A percentile compares a stretch with the other conserved stretches of the same genome.
phyloP scores from a whole-genome alignment of 2,113 vertebrate species.

The Malaclemys terrapin region DNA sequence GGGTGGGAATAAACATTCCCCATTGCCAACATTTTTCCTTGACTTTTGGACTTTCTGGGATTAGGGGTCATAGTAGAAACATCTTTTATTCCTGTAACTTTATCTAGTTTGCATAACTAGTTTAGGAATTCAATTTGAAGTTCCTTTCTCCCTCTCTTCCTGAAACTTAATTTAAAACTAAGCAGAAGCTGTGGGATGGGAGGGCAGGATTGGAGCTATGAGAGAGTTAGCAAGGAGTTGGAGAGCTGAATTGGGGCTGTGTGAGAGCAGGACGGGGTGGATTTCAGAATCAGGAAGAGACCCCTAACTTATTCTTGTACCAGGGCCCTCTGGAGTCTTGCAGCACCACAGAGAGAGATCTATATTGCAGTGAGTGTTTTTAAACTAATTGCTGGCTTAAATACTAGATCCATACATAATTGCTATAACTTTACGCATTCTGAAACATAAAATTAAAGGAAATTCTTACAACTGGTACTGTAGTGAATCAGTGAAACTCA shows the following conservation, averaged over 20 bases:
- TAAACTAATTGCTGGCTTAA: not conserved
- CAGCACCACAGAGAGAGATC: not conserved
- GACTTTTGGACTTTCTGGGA: not conserved
- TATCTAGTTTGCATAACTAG: not conserved
- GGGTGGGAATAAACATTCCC: not conserved
- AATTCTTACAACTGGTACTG: not conserved
- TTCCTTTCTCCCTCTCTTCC: not conserved
- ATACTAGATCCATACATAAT: not conserved
- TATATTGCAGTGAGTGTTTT: not conserved
- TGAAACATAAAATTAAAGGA: not conserved
- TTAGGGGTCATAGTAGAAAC: not conserved
- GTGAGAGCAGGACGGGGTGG: not conserved
- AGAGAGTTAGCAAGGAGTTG: not conserved
- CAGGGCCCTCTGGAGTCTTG: not conserved
- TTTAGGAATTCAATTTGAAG: not conserved
- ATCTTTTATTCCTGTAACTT: rapidly evolving
- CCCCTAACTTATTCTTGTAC: not conserved
- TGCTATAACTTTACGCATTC: not conserved
- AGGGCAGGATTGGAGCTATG: not conserved
- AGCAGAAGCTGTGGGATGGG: not conserved
- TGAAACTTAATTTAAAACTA: not conserved
- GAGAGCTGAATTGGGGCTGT: not conserved
- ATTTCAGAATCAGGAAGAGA: not conserved
- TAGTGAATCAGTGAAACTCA: not conserved
- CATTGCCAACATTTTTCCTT: not conserved